phyloP scores from a whole-genome alignment of 2,113 vertebrate species.

The Syngnathus floridae region DNA sequence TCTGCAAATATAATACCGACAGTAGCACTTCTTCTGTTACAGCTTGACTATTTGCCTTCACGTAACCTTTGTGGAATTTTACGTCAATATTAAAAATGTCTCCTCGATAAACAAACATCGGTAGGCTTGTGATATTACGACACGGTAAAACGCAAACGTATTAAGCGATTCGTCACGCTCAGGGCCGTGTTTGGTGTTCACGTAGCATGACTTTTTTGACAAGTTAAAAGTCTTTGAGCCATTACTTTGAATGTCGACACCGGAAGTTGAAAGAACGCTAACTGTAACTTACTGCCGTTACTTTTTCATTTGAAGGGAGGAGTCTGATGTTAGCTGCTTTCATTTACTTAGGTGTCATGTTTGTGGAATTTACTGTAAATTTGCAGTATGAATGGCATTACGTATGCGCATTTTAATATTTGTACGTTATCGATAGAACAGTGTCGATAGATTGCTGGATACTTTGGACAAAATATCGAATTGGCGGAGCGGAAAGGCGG shows the following conservation, averaged over 20 bases:
- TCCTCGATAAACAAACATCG: background rate
- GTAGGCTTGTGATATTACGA: background rate
- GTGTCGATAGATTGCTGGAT: constrained; percentile 9
- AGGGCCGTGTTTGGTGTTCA: no score
- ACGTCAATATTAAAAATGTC: background rate
- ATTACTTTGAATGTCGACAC: constrained; percentile 39
- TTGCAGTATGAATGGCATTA: constrained; percentile 8
- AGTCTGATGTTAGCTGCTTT: constrained; percentile 57
- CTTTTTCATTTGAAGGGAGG: constrained; percentile 59
- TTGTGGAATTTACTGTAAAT: constrained; percentile 26
- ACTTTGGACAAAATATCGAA: constrained; percentile 27
- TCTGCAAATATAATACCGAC: background rate
- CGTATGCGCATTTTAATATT: constrained; percentile 44
- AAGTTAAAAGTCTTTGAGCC: background rate
- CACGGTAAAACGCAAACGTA: no score
- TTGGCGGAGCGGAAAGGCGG: constrained; percentile 67
- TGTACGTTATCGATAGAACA: constrained; percentile 5
- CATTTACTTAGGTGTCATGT: constrained; percentile 47
- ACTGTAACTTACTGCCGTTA: constrained; percentile 4
- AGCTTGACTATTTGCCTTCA: background rate
- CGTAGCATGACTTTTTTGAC: background rate
- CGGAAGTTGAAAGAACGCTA: background rate
- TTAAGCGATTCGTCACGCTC: no score
- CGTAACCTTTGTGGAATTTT: background rate
- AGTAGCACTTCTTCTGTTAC: background rate